Evolutionary conservation across 2,888 invertebrate genomes (phyloP).

Genomic region (Hypena proboscidalis): DNA sequence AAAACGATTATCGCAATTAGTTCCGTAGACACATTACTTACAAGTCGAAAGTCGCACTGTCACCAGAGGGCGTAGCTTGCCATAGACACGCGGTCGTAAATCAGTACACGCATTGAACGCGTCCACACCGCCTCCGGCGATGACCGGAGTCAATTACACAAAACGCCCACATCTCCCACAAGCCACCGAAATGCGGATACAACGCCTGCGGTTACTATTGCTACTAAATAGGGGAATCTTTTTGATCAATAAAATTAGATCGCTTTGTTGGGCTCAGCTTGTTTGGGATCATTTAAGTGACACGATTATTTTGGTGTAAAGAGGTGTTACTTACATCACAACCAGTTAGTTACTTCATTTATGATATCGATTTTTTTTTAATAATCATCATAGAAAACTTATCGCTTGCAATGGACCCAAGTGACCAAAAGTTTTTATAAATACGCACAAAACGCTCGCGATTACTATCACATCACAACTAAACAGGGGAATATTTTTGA

Average conservation of each 20-base stretch:
- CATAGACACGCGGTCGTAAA: conserved; percentile 51
- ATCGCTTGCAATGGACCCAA: too few relatives aligned
- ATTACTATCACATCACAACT: conserved; percentile 20
- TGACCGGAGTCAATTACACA: conserved; percentile 43
- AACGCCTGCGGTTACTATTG: conserved; percentile 32
- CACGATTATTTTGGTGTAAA: too few relatives aligned
- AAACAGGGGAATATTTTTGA: conserved; percentile 16
- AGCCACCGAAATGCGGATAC: conserved; percentile 26
- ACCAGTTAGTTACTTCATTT: too few relatives aligned
- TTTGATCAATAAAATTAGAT: too few relatives aligned
- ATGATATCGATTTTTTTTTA: too few relatives aligned
- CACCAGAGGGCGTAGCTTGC: conserved; percentile 41
- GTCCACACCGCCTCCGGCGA: conserved; percentile 48
- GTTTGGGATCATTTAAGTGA: too few relatives aligned
- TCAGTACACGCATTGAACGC: conserved; percentile 47
- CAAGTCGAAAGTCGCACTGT: neutral
- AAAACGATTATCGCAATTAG: conserved; percentile 1
- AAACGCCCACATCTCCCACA: conserved; percentile 34
- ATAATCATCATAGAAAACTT: too few relatives aligned
- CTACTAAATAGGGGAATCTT: conserved; percentile 17
- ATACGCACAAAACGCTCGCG: conserved; percentile 43
- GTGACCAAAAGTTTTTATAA: too few relatives aligned
- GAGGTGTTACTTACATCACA: too few relatives aligned
- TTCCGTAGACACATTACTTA: conserved; percentile 7
- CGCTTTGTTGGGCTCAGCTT: too few relatives aligned